Conservation (phyloP, 2,113 vertebrate species). For the Australoheros scitulus region DNA sequence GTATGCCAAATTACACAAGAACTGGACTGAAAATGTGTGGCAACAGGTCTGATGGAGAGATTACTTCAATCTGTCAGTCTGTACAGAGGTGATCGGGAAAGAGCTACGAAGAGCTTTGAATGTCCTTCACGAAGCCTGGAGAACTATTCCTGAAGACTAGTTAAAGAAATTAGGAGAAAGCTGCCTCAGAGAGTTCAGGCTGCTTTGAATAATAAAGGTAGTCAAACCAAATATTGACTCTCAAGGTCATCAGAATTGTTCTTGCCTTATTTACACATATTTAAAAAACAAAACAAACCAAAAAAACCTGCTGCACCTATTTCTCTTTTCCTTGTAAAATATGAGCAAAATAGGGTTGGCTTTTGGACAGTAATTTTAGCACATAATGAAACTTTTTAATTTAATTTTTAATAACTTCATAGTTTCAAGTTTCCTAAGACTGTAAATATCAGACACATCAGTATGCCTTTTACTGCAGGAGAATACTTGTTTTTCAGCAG, state of each 20-base stretch:
- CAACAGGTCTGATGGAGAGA: neutral
- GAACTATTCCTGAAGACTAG: too few species aligned
- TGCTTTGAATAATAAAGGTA: too few species aligned
- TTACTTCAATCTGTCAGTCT: neutral
- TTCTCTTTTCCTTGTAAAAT: neutral
- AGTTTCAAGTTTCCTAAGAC: neutral
- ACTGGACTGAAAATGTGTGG: neutral
- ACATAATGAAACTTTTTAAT: too few species aligned
- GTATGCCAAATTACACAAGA: neutral
- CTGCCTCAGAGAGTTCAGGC: too few species aligned
- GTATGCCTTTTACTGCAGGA: slow-evolving; percentile 2
- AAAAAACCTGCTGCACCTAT: neutral
- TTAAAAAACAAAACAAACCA: neutral
- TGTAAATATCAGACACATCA: slow-evolving; percentile 20
- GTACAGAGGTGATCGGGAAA: neutral
- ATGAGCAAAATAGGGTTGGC: neutral
- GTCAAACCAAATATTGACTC: too few species aligned
- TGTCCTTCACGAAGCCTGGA: too few species aligned
- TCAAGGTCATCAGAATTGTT: too few species aligned
- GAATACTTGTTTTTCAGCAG: slow-evolving; percentile 25
- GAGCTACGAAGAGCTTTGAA: too few species aligned
- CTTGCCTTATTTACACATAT: too few species aligned
- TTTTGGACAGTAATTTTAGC: neutral
- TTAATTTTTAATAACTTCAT: neutral
- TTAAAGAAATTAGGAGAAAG: too few species aligned